These are phyloP conservation scores for Echinometra lucunter DNA, from an alignment of 53 echinoderm and acorn worm species.

Conservation along the genomic window DNA sequence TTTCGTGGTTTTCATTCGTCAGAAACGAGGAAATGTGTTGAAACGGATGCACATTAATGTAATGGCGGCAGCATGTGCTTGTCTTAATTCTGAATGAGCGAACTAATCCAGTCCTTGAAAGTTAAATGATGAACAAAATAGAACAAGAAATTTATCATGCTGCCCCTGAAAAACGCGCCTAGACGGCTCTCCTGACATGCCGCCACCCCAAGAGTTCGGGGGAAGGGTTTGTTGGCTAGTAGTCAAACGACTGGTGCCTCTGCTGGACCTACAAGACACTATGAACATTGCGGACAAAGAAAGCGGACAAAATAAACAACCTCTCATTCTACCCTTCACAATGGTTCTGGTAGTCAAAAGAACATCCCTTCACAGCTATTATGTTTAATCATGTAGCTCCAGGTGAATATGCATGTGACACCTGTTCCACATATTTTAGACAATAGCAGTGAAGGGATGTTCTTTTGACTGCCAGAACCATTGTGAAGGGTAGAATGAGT, in stretches of 20 bases:
- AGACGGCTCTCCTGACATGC: not conserved
- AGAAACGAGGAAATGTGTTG: not conserved
- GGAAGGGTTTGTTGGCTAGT: constrained; percentile 17
- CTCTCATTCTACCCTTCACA: too few relatives aligned
- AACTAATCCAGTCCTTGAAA: not conserved
- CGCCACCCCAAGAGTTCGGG: not conserved
- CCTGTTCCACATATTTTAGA: too few relatives aligned
- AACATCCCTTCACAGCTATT: too few relatives aligned
- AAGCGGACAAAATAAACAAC: too few relatives aligned
- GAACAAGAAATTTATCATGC: not conserved
- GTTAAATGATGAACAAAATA: not conserved
- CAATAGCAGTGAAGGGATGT: too few relatives aligned
- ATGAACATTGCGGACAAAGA: not conserved
- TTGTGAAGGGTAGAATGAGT: too few relatives aligned
- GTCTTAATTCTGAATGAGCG: not conserved
- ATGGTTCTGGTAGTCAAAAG: too few relatives aligned
- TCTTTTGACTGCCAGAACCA: too few relatives aligned
- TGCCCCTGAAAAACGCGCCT: not conserved
- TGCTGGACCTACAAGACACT: not conserved
- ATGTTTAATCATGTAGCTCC: too few relatives aligned
- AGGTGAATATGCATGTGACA: too few relatives aligned
- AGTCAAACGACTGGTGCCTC: not conserved
- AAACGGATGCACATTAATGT: not conserved
- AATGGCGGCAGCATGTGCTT: not conserved
- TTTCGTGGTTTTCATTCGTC: not conserved